phyloP scores from a whole-genome alignment of 2,113 vertebrate genomes.

The Gnathochromis pfefferi region DNA sequence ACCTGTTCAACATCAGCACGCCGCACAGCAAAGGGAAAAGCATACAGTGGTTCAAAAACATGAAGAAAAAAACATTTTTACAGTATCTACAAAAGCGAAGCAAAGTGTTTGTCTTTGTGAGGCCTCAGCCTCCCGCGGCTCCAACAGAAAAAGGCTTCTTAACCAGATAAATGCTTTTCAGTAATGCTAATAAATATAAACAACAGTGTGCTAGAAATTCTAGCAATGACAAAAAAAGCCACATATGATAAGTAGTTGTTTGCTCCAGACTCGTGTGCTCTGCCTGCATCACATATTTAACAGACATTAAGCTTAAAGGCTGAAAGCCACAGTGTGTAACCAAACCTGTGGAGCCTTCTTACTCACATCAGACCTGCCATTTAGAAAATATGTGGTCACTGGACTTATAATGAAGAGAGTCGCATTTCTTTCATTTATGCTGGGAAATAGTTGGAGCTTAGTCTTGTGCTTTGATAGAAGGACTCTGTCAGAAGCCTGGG shows the following conservation, averaged over 20 bases:
- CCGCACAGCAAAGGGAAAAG: neutral
- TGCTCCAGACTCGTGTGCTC: neutral
- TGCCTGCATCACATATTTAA: neutral
- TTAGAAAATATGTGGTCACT: neutral
- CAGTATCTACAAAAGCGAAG: neutral
- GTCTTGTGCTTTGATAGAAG: neutral
- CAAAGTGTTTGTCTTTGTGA: neutral
- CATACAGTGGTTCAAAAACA: neutral
- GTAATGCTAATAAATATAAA: neutral
- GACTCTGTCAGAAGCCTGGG: neutral
- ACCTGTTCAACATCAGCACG: neutral
- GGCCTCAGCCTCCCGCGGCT: rapidly evolving
- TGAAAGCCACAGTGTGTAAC: neutral
- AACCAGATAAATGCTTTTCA: neutral
- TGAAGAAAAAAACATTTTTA: neutral
- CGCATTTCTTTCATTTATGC: neutral
- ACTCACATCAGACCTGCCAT: neutral
- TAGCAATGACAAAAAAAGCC: neutral
- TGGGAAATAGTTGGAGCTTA: neutral
- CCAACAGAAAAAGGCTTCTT: neutral
- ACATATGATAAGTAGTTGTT: neutral
- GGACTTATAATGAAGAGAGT: neutral
- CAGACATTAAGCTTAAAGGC: neutral
- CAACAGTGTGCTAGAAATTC: neutral
- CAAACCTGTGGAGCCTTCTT: neutral